Percentiles rank a stretch among this genome's conserved stretches.
Evolutionary conservation across 2,797 vertebrate species (phyloP).

Genomic region (Toxotes lorentzi): DNA sequence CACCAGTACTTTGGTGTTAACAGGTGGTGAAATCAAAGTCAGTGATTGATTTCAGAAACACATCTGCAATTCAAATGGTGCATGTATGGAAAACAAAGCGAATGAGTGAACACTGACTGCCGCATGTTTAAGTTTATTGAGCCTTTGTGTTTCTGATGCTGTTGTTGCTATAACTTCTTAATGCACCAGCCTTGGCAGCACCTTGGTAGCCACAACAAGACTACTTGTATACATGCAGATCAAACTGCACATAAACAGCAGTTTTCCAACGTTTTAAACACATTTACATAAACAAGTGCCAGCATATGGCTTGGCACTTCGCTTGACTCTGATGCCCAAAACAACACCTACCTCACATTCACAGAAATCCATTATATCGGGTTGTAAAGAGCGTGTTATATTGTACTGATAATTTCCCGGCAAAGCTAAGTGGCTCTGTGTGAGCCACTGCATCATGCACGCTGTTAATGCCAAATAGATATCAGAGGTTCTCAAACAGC

Average conservation of each 20-base stretch:
- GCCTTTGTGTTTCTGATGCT: background rate
- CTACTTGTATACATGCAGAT: background rate
- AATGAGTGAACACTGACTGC: conserved; percentile 13
- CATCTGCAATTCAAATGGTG: conserved; percentile 14
- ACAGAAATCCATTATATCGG: conserved; percentile 51
- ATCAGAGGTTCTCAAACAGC: conserved; percentile 74
- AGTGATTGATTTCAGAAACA: conserved; percentile 8
- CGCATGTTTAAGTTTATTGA: conserved; percentile 1
- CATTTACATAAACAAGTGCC: conserved; percentile 45
- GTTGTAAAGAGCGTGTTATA: conserved; percentile 64
- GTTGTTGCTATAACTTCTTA: background rate
- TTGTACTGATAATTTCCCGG: conserved; percentile 56
- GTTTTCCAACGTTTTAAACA: conserved; percentile 13
- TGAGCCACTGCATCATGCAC: conserved; percentile 62
- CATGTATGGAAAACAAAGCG: background rate
- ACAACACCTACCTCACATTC: conserved; percentile 45
- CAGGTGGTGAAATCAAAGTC: conserved; percentile 40
- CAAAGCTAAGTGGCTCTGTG: conserved; percentile 62
- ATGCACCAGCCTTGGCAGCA: background rate
- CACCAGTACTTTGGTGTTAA: conserved; percentile 5
- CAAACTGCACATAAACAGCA: conserved; percentile 14
- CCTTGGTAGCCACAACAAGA: background rate
- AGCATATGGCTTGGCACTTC: conserved; percentile 32
- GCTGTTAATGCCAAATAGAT: conserved; percentile 72
- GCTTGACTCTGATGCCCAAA: conserved; percentile 32